A percentile compares a stretch with the other conserved stretches of the same genome.
phyloP scores from a whole-genome alignment of 92 coral and sea anemone species.

The Montipora capitata region DNA sequence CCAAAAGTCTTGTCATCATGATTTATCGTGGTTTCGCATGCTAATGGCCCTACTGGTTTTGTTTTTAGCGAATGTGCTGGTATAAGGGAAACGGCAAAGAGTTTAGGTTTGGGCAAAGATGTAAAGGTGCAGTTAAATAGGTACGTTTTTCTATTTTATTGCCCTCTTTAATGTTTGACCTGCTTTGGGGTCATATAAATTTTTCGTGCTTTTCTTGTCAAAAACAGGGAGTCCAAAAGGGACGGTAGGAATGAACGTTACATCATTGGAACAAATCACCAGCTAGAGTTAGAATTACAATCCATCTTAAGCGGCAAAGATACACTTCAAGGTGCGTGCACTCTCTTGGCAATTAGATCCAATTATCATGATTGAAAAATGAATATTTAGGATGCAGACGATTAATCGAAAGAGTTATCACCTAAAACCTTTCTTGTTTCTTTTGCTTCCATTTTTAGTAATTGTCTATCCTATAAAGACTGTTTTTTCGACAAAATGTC shows the following conservation, averaged over 20 bases:
- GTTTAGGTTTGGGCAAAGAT: too few relatives aligned
- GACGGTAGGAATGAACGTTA: conserved; percentile 67
- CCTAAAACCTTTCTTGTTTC: background rate
- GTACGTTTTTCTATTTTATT: too few relatives aligned
- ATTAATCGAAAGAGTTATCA: background rate
- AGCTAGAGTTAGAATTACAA: conserved; percentile 69
- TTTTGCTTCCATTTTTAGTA: conserved; percentile 14
- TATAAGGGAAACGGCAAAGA: too few relatives aligned
- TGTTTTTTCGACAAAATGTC: conserved; percentile 9
- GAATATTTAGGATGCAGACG: too few relatives aligned
- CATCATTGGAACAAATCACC: conserved; percentile 72
- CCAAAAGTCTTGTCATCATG: too few relatives aligned
- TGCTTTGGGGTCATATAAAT: background rate
- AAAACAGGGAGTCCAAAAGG: conserved; percentile 50
- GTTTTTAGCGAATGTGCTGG: too few relatives aligned
- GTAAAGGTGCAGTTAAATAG: too few relatives aligned
- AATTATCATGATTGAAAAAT: background rate
- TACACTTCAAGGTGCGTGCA: conserved; percentile 60
- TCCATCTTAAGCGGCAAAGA: conserved; percentile 59
- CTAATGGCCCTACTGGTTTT: too few relatives aligned
- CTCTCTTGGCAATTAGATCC: background rate
- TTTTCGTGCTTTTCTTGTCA: background rate
- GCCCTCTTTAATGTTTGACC: background rate
- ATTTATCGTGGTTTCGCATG: too few relatives aligned
- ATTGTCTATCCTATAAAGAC: conserved; percentile 24